A percentile compares a stretch with the other conserved stretches of the same genome.
These are phyloP conservation scores for Yponomeuta sedellus DNA, from an alignment of 2,888 invertebrate genomes.

Conservation along the genomic window DNA sequence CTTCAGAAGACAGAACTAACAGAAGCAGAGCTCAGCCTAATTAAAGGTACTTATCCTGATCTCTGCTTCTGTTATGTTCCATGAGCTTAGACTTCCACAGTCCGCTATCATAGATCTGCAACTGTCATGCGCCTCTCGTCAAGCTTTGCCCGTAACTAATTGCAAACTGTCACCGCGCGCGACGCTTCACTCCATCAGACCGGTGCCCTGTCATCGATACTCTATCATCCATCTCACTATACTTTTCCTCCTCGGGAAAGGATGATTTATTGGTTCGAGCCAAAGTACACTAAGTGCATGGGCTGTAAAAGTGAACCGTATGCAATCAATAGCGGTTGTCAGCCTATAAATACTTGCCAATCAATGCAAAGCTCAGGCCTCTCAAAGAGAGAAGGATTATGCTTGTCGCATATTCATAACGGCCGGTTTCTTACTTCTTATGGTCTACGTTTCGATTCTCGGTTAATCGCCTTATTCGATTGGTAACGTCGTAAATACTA, in stretches of 20 bases:
- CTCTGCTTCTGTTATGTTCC: not conserved
- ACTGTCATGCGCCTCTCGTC: slow-evolving; percentile 8
- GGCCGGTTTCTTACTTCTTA: too few relatives aligned
- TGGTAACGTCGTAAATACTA: too few relatives aligned
- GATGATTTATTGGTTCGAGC: slow-evolving; percentile 2
- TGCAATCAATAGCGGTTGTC: not conserved
- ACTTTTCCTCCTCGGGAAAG: not conserved
- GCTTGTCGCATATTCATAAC: too few relatives aligned
- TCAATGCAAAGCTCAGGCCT: too few relatives aligned
- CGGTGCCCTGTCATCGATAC: slow-evolving; percentile 19
- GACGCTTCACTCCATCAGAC: slow-evolving; percentile 20
- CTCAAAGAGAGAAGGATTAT: too few relatives aligned
- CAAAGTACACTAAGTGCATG: not conserved
- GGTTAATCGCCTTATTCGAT: too few relatives aligned
- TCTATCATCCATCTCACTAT: slow-evolving; percentile 12
- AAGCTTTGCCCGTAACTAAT: slow-evolving; percentile 20
- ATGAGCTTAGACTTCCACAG: not conserved
- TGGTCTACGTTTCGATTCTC: too few relatives aligned
- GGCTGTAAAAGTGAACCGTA: not conserved
- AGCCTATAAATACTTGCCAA: not conserved
- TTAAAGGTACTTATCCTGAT: too few relatives aligned
- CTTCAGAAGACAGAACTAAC: too few relatives aligned
- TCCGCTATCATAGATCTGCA: slow-evolving; percentile 14
- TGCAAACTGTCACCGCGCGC: slow-evolving; percentile 19
- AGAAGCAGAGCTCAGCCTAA: too few relatives aligned